These are phyloP conservation scores for Mustelus asterias DNA, from an alignment of 2,113 vertebrate genomes.

Conservation along the genomic window DNA sequence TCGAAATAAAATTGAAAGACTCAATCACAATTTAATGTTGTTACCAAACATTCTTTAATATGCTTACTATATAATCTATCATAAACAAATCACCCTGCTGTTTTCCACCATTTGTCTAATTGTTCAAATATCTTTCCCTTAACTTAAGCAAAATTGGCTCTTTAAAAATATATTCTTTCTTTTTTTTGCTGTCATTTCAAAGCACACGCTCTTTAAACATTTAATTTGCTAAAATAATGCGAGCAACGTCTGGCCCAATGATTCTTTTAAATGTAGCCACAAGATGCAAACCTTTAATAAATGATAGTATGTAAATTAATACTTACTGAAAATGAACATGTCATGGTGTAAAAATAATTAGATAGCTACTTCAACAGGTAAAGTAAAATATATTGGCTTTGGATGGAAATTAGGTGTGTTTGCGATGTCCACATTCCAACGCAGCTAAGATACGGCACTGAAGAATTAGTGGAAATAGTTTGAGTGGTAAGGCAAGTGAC, in stretches of 20 bases:
- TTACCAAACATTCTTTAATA: neutral
- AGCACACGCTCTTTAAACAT: neutral
- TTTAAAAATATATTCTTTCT: neutral
- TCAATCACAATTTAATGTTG: neutral
- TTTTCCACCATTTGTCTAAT: neutral
- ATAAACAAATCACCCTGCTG: neutral
- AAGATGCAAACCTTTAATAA: neutral
- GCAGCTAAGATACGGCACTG: neutral
- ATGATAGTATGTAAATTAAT: neutral
- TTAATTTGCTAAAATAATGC: neutral
- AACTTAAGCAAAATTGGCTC: neutral
- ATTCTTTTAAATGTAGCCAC: neutral
- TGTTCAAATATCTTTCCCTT: neutral
- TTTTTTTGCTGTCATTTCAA: neutral
- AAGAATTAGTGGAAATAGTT: neutral
- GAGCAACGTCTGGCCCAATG: neutral
- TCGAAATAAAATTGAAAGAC: neutral
- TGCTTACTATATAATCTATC: neutral
- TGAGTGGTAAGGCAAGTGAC: neutral
- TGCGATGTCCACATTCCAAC: neutral
- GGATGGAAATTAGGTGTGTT: neutral
- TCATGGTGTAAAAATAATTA: neutral
- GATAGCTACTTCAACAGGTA: neutral
- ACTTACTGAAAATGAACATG: neutral
- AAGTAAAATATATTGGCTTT: neutral